phyloP scores from a whole-genome alignment of 2,888 invertebrate species.

The Rhamphomyia laevipes region DNA sequence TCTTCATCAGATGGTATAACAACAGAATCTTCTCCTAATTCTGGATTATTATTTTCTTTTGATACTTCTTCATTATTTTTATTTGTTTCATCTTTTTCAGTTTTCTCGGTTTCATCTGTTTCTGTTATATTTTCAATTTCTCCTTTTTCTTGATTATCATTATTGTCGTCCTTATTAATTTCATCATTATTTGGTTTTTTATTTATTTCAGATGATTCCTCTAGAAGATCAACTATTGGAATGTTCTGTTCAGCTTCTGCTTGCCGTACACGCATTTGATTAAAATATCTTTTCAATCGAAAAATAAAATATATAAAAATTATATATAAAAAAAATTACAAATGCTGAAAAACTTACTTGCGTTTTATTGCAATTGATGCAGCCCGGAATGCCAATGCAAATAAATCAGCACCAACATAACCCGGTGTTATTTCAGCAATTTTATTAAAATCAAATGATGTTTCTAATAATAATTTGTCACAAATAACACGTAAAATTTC shows the following conservation, averaged over 20 bases:
- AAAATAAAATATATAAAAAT: not conserved
- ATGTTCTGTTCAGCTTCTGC: slow-evolving; percentile 28
- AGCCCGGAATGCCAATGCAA: slow-evolving; percentile 75
- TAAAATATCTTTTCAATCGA: slow-evolving; percentile 25
- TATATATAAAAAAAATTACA: not conserved
- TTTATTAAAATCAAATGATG: slow-evolving; percentile 56
- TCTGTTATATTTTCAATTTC: not conserved
- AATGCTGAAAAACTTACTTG: slow-evolving; percentile 17
- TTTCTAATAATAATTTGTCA: slow-evolving; percentile 52
- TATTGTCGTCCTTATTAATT: not conserved
- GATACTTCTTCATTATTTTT: not conserved
- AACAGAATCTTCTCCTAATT: not conserved
- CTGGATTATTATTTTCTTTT: not conserved
- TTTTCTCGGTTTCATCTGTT: not conserved
- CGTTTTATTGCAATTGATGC: slow-evolving; percentile 77
- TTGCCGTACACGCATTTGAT: slow-evolving; percentile 29
- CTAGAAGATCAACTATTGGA: slow-evolving; percentile 33
- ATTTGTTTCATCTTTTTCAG: not conserved
- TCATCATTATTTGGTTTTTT: not conserved
- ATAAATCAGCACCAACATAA: slow-evolving; percentile 90
- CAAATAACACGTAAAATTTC: slow-evolving; percentile 68
- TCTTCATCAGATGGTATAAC: slow-evolving; percentile 20
- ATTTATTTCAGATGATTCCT: slow-evolving; percentile 22
- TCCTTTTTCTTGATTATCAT: too few species aligned
- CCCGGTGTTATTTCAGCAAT: slow-evolving; percentile 86